These are phyloP conservation scores for Psylliodes chrysocephalus DNA, from an alignment of 2,888 invertebrate genomes.

Conservation along the genomic window DNA sequence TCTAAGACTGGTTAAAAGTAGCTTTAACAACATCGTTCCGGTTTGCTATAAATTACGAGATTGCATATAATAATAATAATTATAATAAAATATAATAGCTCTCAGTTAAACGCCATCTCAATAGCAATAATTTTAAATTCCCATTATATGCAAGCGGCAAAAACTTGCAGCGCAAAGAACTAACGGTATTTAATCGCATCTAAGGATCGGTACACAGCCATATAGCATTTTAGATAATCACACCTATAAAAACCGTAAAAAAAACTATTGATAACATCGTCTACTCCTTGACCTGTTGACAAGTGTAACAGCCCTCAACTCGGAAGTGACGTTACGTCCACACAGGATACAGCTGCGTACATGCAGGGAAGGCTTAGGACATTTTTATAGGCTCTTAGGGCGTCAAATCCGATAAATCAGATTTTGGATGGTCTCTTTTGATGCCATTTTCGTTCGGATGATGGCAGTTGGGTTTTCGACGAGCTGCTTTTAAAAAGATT, in stretches of 20 bases:
- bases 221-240: slow-evolving; percentile 7
- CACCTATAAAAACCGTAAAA: slow-evolving; percentile 11
- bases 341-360: slow-evolving; percentile 55
- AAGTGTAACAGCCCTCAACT: slow-evolving; percentile 54
- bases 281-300: slow-evolving; percentile 40
- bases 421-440: not conserved
- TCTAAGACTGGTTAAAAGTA: too few species aligned
- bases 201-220: not conserved
- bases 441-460: not conserved
- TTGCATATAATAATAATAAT: too few species aligned
- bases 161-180: too few species aligned
- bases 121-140: too few species aligned
- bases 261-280: slow-evolving; percentile 19
- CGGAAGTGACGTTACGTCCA: slow-evolving; percentile 53
- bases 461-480: not conserved
- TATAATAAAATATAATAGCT: too few species aligned
- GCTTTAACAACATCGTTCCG: too few species aligned
- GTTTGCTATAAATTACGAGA: too few species aligned
- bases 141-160: too few species aligned
- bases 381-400: not conserved
- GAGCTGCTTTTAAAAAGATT: too few species aligned
- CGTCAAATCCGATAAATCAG: slow-evolving; percentile 19
- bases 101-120: too few species aligned
- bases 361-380: slow-evolving; percentile 7
- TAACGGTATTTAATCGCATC: not conserved